Conservation (phyloP, 2,888 invertebrate species). For the Tridacna gigas region DNA sequence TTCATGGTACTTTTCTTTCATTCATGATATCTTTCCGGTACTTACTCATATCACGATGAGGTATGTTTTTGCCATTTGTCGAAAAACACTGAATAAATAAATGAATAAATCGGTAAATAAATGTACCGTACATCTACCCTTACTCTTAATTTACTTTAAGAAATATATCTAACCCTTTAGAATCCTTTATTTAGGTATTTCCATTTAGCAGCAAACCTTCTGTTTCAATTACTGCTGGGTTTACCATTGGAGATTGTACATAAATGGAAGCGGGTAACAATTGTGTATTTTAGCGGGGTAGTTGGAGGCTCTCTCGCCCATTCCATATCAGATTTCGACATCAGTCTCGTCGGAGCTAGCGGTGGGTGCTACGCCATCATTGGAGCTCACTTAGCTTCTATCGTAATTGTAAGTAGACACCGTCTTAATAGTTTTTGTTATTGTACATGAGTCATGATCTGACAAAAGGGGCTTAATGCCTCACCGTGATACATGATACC, state of each 20-base stretch:
- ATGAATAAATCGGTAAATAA: too few relatives aligned
- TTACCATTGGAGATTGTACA: slow-evolving; percentile 96
- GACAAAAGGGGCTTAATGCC: too few relatives aligned
- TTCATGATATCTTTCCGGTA: too few relatives aligned
- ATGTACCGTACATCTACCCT: too few relatives aligned
- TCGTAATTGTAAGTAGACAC: slow-evolving; percentile 90
- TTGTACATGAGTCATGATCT: neutral
- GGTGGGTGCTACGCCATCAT: slow-evolving; percentile 98
- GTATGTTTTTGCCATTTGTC: too few relatives aligned
- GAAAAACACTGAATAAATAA: too few relatives aligned
- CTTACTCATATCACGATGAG: too few relatives aligned
- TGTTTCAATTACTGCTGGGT: slow-evolving; percentile 96
- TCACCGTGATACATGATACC: too few relatives aligned
- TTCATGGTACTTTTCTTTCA: too few relatives aligned
- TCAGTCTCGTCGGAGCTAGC: slow-evolving; percentile 94
- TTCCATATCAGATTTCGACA: slow-evolving; percentile 85
- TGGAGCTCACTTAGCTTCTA: slow-evolving; percentile 96
- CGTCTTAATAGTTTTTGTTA: neutral
- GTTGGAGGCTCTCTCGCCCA: slow-evolving; percentile 86
- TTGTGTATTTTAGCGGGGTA: slow-evolving; percentile 85
- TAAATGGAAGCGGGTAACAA: slow-evolving; percentile 95
- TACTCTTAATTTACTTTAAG: too few relatives aligned
- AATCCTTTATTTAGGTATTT: slow-evolving; percentile 88
- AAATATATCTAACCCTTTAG: too few relatives aligned
- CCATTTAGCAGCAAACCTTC: slow-evolving; percentile 95